Percentiles rank a stretch among this genome's conserved stretches.
phyloP scores from a whole-genome alignment of 2,113 vertebrate genomes.

The Bujurquina vittata region DNA sequence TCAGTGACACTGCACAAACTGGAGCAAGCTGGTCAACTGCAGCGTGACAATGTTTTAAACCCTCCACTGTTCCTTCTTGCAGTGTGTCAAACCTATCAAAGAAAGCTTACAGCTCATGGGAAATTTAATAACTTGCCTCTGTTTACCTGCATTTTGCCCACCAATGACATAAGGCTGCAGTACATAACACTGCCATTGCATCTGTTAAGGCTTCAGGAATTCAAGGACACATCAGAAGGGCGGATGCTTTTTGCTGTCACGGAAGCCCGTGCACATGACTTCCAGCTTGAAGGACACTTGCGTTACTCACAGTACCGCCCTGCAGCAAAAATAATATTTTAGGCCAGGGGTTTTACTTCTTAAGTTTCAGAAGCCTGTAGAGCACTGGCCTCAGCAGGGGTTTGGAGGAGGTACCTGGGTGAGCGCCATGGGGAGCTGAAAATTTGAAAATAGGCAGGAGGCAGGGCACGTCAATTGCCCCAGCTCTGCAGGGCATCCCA shows the following conservation, averaged over 20 bases:
- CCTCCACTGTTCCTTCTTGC: not conserved
- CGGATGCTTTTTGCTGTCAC: slow-evolving; percentile 49
- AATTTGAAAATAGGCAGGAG: slow-evolving; percentile 70
- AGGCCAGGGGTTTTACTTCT: slow-evolving; percentile 56
- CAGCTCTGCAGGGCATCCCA: slow-evolving; percentile 53
- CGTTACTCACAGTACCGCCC: slow-evolving; percentile 42
- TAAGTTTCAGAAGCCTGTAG: slow-evolving; percentile 66
- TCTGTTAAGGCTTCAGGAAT: slow-evolving; percentile 49
- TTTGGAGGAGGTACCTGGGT: slow-evolving; percentile 62
- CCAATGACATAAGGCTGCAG: slow-evolving; percentile 23
- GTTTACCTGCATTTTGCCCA: slow-evolving; percentile 45
- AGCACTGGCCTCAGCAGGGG: slow-evolving; percentile 45
- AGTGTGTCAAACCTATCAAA: slow-evolving; percentile 21
- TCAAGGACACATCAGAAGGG: slow-evolving; percentile 53
- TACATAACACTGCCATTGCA: not conserved
- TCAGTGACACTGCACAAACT: not conserved
- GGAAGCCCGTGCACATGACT: slow-evolving; percentile 24
- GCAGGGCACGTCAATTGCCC: slow-evolving; percentile 56
- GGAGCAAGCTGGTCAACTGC: no score
- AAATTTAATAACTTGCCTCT: slow-evolving; percentile 44
- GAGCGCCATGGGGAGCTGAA: slow-evolving; percentile 67
- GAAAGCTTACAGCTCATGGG: slow-evolving; percentile 15
- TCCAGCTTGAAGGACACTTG: slow-evolving; percentile 54
- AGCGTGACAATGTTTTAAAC: not conserved
- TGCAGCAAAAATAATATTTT: slow-evolving; percentile 53